phyloP scores from a whole-genome alignment of 1,140 invertebrate species.

The Solenopsis invicta region DNA sequence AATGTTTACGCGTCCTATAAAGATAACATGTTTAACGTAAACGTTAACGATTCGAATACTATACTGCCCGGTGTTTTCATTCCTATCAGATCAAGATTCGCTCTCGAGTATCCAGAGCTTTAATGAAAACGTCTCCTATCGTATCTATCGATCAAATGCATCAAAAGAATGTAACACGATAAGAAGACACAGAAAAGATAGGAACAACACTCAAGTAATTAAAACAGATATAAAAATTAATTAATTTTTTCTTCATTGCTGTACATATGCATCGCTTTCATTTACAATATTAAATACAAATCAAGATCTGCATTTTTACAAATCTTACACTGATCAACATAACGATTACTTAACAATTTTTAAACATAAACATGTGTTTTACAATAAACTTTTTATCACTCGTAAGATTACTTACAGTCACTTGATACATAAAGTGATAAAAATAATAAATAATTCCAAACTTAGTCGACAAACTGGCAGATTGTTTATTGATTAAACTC shows the following conservation, averaged over 20 bases:
- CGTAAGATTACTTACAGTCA: too few relatives aligned
- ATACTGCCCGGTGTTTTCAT: neutral
- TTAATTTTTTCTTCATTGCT: neutral
- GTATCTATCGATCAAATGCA: neutral
- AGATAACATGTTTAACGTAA: slow-evolving; percentile 34
- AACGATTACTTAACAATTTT: neutral
- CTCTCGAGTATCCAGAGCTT: neutral
- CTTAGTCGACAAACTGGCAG: too few relatives aligned
- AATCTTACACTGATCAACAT: neutral
- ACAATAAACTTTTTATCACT: neutral
- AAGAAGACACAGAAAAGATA: too few relatives aligned
- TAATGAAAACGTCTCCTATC: neutral
- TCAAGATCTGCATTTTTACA: neutral
- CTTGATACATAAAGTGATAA: too few relatives aligned
- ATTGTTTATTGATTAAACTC: too few relatives aligned
- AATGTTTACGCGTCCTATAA: slow-evolving; percentile 18
- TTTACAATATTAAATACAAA: neutral
- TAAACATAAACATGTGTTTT: neutral
- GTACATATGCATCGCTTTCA: neutral
- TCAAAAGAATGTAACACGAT: neutral
- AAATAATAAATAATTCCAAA: too few relatives aligned
- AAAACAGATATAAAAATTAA: slow-evolving; percentile 10
- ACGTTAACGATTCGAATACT: neutral
- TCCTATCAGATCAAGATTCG: slow-evolving; percentile 42
- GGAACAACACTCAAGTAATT: neutral